These are phyloP conservation scores for Tipula unca DNA, from an alignment of 2,888 invertebrate species.

Conservation along the genomic window DNA sequence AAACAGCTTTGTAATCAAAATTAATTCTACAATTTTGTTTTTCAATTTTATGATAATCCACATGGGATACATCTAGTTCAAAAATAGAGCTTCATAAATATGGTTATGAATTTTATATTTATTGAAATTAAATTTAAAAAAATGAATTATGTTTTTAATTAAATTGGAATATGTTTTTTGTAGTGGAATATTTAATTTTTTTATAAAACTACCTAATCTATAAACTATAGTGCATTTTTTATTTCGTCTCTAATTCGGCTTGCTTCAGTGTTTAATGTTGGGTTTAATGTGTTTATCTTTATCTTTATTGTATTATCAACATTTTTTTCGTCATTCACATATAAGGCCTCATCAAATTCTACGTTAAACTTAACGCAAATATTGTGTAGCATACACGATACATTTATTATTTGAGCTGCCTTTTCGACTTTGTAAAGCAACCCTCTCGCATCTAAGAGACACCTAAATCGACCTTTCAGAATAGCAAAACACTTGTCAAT, in stretches of 20 bases:
- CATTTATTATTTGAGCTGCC: constrained; percentile 9
- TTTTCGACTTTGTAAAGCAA: background rate
- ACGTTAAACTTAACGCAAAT: background rate
- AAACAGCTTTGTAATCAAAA: too few species aligned
- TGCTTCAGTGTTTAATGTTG: background rate
- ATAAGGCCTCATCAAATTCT: background rate
- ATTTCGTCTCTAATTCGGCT: background rate
- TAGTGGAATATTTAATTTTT: too few species aligned
- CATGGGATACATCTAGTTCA: too few species aligned
- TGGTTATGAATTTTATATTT: too few species aligned
- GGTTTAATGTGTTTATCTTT: background rate
- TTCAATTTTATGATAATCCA: too few species aligned
- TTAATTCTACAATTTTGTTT: too few species aligned
- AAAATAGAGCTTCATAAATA: too few species aligned
- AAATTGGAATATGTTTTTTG: too few species aligned
- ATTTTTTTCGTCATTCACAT: background rate
- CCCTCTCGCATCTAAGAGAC: background rate
- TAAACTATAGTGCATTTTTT: background rate
- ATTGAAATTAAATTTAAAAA: too few species aligned
- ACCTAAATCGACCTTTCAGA: background rate
- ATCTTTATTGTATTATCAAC: background rate
- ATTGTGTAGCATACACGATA: background rate
- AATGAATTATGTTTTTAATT: too few species aligned
- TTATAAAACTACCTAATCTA: too few species aligned
- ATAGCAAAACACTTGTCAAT: background rate